Evolutionary conservation across 2,888 invertebrate genomes (phyloP).

Genomic region (Drosophila falleni): DNA sequence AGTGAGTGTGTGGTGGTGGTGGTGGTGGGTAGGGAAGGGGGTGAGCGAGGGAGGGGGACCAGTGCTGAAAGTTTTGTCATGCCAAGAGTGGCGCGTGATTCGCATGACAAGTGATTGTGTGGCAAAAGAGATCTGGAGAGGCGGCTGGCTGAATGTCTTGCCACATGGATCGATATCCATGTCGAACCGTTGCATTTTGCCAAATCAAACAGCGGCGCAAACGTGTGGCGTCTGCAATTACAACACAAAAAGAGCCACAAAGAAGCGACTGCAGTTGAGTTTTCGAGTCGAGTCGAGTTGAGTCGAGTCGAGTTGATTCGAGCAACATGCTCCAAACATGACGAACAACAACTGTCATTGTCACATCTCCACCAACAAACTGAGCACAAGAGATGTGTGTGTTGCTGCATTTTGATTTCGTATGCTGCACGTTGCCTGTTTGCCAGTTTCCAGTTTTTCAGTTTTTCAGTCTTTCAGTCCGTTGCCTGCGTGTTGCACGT

Average conservation of each 20-base stretch:
- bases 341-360: slow-evolving; percentile 83
- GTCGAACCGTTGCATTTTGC: slow-evolving; percentile 78
- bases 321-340: slow-evolving; percentile 76
- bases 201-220: slow-evolving; percentile 80
- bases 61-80: slow-evolving; percentile 82
- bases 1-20: too few relatives aligned
- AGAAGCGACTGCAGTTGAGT: slow-evolving; percentile 40
- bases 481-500: slow-evolving; percentile 12
- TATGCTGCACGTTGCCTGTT: slow-evolving; percentile 54
- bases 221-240: slow-evolving; percentile 81
- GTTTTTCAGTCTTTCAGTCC: background rate
- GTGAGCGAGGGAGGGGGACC: slow-evolving; percentile 7
- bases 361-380: slow-evolving; percentile 71
- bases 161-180: slow-evolving; percentile 65
- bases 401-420: slow-evolving; percentile 61
- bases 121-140: slow-evolving; percentile 39
- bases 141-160: slow-evolving; percentile 17
- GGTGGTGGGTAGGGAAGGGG: background rate
- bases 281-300: background rate
- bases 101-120: slow-evolving; percentile 74
- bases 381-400: slow-evolving; percentile 44
- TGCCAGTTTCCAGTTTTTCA: slow-evolving; percentile 18
- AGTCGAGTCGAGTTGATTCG: background rate
- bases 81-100: slow-evolving; percentile 80
- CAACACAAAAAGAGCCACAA: slow-evolving; percentile 63